Conservation (phyloP, 2,113 vertebrate genomes). For the Anthoscopus minutus region DNA sequence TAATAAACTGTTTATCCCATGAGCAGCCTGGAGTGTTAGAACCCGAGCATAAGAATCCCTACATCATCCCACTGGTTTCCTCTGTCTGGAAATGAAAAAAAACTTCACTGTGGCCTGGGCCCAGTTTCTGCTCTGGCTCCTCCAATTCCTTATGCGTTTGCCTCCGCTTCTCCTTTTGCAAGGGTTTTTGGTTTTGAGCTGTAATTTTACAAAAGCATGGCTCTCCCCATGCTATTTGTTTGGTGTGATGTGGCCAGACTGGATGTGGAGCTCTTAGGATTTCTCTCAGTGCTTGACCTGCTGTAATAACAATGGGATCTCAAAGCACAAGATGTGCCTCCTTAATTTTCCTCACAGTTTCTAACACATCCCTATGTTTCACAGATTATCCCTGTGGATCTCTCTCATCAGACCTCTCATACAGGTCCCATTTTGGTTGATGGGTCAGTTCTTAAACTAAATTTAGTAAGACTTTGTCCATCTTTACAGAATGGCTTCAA, state of each 20-base stretch:
- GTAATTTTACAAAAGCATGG: not conserved
- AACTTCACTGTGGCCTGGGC: not conserved
- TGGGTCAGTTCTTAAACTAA: not conserved
- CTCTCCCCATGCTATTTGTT: not conserved
- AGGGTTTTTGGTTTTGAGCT: not conserved
- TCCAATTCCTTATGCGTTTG: not conserved
- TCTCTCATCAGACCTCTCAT: not conserved
- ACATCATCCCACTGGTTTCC: not conserved
- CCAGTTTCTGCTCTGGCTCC: slow-evolving; percentile 5
- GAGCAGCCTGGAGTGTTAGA: too few relatives aligned
- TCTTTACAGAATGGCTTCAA: not conserved
- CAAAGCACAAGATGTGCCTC: not conserved
- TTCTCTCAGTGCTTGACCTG: not conserved
- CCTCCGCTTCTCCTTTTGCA: not conserved
- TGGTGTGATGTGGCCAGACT: not conserved
- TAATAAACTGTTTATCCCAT: too few relatives aligned
- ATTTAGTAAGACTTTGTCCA: not conserved
- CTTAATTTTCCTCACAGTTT: not conserved
- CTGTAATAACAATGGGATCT: not conserved
- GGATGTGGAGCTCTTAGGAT: not conserved
- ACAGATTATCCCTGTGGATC: not conserved
- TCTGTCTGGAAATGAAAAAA: not conserved
- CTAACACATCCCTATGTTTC: not conserved
- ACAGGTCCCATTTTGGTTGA: not conserved
- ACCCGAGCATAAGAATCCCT: too few relatives aligned